A percentile compares a stretch with the other conserved stretches of the same genome.
phyloP scores from a whole-genome alignment of 2,888 invertebrate genomes.

The Tetragonisca angustula region DNA sequence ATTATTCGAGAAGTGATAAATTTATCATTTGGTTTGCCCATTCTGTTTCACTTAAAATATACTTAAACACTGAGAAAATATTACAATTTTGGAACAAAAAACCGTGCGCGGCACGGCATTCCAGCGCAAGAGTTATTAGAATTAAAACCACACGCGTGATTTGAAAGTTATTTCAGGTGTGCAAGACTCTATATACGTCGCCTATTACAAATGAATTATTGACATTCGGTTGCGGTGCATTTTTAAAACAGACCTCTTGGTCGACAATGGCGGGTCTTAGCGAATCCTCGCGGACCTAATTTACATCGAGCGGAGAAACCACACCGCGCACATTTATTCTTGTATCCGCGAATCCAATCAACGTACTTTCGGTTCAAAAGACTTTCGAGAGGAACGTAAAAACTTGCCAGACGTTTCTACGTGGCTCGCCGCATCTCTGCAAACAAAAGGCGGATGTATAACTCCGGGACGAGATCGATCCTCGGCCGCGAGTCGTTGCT shows the following conservation, averaged over 20 bases:
- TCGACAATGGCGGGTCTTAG: neutral
- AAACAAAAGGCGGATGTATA: neutral
- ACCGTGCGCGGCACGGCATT: too few relatives aligned
- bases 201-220: too few relatives aligned
- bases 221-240: too few relatives aligned
- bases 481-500: conserved; percentile 14
- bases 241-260: neutral
- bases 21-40: too few relatives aligned
- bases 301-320: neutral
- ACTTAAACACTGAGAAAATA: too few relatives aligned
- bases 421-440: neutral
- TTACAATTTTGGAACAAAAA: too few relatives aligned
- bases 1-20: too few relatives aligned
- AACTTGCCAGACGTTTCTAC: conserved; percentile 19
- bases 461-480: conserved; percentile 1
- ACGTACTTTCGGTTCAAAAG: conserved; percentile 8
- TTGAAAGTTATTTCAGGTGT: too few relatives aligned
- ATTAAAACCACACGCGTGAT: too few relatives aligned
- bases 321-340: neutral
- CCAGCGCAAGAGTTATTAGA: too few relatives aligned
- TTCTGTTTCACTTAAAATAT: too few relatives aligned
- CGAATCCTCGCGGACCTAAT: neutral
- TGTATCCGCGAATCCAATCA: conserved; percentile 11
- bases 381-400: conserved; percentile 20
- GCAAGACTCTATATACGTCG: too few relatives aligned